A percentile compares a stretch with the other conserved stretches of the same genome.
Evolutionary conservation across 2,113 vertebrate species (phyloP).

Genomic region (Pteropus alecto): DNA sequence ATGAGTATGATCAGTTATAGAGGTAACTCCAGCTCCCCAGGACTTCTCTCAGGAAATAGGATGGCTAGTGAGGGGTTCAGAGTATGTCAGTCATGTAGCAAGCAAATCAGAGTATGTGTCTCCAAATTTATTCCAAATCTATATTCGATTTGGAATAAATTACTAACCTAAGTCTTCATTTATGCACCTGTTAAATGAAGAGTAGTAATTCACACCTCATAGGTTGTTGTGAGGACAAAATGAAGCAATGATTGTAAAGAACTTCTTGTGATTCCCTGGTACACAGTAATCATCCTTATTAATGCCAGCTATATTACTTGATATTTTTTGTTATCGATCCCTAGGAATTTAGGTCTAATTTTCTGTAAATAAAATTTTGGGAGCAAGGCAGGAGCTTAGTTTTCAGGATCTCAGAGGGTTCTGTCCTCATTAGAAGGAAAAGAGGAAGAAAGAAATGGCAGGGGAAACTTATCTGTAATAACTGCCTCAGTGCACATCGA

Average conservation of each 20-base stretch:
- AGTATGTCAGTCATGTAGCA: not conserved
- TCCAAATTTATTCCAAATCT: not conserved
- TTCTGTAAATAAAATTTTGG: not conserved
- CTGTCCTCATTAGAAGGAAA: not conserved
- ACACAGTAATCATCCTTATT: not conserved
- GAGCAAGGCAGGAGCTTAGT: not conserved
- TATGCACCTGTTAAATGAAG: not conserved
- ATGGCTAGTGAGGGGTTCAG: not conserved
- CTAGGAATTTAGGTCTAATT: not conserved
- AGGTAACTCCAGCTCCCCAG: not conserved
- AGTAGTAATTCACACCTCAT: not conserved
- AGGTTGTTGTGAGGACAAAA: not conserved
- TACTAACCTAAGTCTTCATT: not conserved
- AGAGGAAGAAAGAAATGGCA: not conserved
- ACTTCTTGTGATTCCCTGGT: not conserved
- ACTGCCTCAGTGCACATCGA: not conserved
- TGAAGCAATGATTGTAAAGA: not conserved
- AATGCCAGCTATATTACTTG: not conserved
- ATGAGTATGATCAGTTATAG: accelerated
- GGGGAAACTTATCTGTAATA: not conserved
- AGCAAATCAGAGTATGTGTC: not conserved
- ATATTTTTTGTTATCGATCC: not conserved
- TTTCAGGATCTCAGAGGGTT: not conserved
- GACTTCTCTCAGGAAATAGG: not conserved
- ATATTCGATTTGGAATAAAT: not conserved